A percentile compares a stretch with the other conserved stretches of the same genome.
phyloP scores from a whole-genome alignment of 2,888 invertebrate species.

The Crocallis elinguaria region DNA sequence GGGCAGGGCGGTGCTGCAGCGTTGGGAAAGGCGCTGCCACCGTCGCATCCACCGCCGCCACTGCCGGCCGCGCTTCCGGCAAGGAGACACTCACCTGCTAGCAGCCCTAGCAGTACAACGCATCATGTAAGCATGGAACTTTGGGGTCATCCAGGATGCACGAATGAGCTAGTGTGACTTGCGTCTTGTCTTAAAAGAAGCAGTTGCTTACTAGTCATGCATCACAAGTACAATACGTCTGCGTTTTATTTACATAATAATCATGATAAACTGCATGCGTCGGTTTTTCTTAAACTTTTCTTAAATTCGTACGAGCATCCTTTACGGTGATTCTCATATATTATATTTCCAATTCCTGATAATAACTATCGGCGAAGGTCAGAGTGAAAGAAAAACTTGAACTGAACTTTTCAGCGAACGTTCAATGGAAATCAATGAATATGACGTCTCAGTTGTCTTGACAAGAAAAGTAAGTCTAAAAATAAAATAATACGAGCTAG shows the following conservation, averaged over 20 bases:
- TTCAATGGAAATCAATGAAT: slow-evolving; percentile 40
- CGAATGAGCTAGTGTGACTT: too few relatives aligned
- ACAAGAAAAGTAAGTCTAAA: slow-evolving; percentile 51
- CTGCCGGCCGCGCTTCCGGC: slow-evolving; percentile 81
- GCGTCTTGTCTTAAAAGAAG: too few relatives aligned
- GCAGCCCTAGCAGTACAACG: slow-evolving; percentile 92
- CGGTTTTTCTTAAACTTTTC: too few relatives aligned
- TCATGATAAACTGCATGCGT: too few relatives aligned
- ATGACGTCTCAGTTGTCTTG: slow-evolving; percentile 42
- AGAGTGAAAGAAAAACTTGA: slow-evolving; percentile 10
- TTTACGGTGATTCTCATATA: too few relatives aligned
- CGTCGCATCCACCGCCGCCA: slow-evolving; percentile 77
- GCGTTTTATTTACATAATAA: too few relatives aligned
- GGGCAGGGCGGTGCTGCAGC: slow-evolving; percentile 82
- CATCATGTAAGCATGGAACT: slow-evolving; percentile 88
- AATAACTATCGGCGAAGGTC: slow-evolving; percentile 4
- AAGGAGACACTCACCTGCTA: slow-evolving; percentile 87
- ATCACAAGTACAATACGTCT: too few relatives aligned
- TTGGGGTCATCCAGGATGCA: too few relatives aligned
- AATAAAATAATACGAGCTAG: slow-evolving; percentile 57
- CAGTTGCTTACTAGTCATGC: too few relatives aligned
- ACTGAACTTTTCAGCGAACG: slow-evolving; percentile 5
- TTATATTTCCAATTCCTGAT: too few relatives aligned
- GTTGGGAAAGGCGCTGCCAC: slow-evolving; percentile 77
- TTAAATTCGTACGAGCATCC: too few relatives aligned